Evolutionary conservation across 2,888 invertebrate species (phyloP).

Genomic region (Boloria selene): DNA sequence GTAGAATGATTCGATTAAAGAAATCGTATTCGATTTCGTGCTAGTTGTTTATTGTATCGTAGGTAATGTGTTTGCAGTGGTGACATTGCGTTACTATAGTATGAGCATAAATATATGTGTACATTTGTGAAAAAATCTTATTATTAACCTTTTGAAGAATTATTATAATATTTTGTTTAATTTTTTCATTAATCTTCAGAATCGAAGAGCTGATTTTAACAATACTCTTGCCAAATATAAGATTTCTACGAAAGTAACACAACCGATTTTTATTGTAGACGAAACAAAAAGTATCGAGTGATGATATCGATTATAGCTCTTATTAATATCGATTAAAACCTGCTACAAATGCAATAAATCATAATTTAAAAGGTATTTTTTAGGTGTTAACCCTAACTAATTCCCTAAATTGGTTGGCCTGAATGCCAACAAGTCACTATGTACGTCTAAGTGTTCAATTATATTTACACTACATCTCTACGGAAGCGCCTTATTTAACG

Average conservation of each 20-base stretch:
- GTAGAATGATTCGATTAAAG: slow-evolving; percentile 46
- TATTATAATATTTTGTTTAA: too few species aligned
- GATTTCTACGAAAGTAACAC: too few species aligned
- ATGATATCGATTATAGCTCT: background rate
- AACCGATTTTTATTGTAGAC: too few species aligned
- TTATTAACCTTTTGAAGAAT: too few species aligned
- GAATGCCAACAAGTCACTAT: slow-evolving; percentile 37
- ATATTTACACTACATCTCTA: slow-evolving; percentile 58
- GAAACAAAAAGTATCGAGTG: too few species aligned
- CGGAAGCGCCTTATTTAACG: slow-evolving; percentile 70
- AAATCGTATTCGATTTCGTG: slow-evolving; percentile 20
- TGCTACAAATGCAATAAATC: too few species aligned
- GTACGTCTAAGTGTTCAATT: slow-evolving; percentile 58
- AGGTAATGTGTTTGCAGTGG: slow-evolving; percentile 20
- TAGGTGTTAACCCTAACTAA: slow-evolving; percentile 25
- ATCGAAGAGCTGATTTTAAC: too few species aligned
- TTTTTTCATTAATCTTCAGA: too few species aligned
- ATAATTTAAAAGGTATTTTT: background rate
- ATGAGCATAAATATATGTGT: too few species aligned
- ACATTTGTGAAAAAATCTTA: too few species aligned
- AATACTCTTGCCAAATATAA: too few species aligned
- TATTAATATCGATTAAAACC: background rate
- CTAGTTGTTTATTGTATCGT: slow-evolving; percentile 40
- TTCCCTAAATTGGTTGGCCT: slow-evolving; percentile 42
- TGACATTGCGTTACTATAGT: slow-evolving; percentile 5